Base-by-base conservation (phyloP, 2,113 vertebrate genomes). In the Nycticorax nycticorax region DNA sequence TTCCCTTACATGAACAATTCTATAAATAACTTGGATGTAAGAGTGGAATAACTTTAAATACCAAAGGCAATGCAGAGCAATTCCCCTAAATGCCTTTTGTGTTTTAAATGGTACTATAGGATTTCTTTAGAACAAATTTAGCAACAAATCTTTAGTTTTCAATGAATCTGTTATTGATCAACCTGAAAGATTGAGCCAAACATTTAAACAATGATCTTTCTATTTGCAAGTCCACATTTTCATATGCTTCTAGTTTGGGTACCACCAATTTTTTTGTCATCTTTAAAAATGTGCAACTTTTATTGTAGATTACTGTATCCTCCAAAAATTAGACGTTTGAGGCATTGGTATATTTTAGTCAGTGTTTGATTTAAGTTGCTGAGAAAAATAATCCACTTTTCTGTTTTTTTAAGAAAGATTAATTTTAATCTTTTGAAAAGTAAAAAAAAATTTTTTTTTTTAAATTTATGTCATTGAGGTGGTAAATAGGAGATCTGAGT, bases 71-170 rank as follows among this genome's bases (percentile, higher is more conserved):
- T 52, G 37, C 3, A 73, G 19, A 45, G 21, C 32, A 69, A 71
- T 81, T 92, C 64, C 35, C 32, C 39, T 63, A 74, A 87, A 82
- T 73, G 23, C 66, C 37, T 77, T 81, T 85, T 69, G 50, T 37
- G 12, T 78, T 88, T 83, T 78, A 92, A 92, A 75, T 67, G 27
- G 9, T n/a, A 24, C 24, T 71, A 81, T 37, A 85, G 3, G n/a
- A 75, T 95, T 92, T 81, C 33, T 91, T 76, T 73, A 53, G 52
- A n/a, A n/a, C n/a, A n/a, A n/a, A n/a, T n/a, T 87, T 76, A 76
- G 43, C 72, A 47, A 79, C 80, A 85, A 94, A 41, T 88, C 77
- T 69, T 81, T 68, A 37, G 10, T 45, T 92, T 85, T 52, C 85
- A 79, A 85, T 85, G 67, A 89, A 71, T 79, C 15, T 57, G 39